A percentile compares a stretch with the other conserved stretches of the same genome.
Evolutionary conservation across 2,797 vertebrate genomes (phyloP).

Genomic region (Emydoidea blandingii): DNA sequence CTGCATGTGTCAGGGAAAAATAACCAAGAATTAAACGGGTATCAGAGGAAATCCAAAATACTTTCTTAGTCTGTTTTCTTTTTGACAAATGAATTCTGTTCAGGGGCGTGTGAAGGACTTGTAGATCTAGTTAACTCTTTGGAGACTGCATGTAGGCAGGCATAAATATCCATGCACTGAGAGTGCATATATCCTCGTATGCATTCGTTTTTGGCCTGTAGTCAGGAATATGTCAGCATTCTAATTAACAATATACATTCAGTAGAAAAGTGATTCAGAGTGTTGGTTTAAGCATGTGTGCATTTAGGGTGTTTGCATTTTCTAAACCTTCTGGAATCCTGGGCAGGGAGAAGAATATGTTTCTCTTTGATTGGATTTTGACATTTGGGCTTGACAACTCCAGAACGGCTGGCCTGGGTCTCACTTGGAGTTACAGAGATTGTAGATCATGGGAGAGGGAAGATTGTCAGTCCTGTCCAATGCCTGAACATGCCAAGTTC

Average conservation of each 20-base stretch:
- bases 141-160: neutral
- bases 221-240: neutral
- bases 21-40: neutral
- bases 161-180: neutral
- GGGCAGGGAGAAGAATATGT: neutral
- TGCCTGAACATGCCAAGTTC: neutral
- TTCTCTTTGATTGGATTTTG: neutral
- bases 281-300: neutral
- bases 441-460: neutral
- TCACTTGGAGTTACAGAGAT: neutral
- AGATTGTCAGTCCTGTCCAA: neutral
- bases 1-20: neutral
- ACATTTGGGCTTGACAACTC: neutral
- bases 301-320: neutral
- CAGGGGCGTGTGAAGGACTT: neutral
- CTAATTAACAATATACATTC: neutral
- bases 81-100: slow-evolving; percentile 20
- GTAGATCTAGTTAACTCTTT: slow-evolving; percentile 3
- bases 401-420: neutral
- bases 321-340: neutral
- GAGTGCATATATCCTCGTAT: neutral
- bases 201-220: neutral
- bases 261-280: neutral
- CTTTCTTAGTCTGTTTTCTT: neutral
- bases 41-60: neutral